Evolutionary conservation across 1,140 invertebrate species (phyloP).

Genomic region (Sminthurides bifidus): DNA sequence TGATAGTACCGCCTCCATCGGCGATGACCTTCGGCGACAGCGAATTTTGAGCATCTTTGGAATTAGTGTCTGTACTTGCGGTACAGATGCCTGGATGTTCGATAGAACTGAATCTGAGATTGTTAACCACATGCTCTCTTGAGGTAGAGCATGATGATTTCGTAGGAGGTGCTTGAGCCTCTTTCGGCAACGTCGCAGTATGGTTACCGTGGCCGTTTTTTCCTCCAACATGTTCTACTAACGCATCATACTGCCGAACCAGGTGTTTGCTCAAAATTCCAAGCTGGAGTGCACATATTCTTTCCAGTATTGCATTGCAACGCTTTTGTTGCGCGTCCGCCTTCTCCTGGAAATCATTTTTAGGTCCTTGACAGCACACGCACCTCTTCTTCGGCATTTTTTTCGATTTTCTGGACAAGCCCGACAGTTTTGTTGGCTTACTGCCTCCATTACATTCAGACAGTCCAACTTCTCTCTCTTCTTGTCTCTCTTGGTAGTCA

Average conservation of each 20-base stretch:
- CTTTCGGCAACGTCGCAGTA: neutral
- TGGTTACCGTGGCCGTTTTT: neutral
- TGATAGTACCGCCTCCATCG: too few relatives aligned
- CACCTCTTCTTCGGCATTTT: neutral
- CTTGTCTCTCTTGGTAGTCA: neutral
- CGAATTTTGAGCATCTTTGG: neutral
- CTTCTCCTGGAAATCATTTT: neutral
- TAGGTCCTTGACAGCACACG: conserved; percentile 4
- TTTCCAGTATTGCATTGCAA: conserved; percentile 1
- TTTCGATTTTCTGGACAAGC: neutral
- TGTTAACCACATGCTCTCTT: neutral
- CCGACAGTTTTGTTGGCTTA: neutral
- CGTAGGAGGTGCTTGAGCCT: neutral
- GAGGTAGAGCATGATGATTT: neutral
- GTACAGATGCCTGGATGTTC: neutral
- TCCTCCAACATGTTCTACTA: neutral
- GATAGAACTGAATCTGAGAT: neutral
- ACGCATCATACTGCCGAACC: conserved; percentile 1
- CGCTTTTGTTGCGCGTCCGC: neutral
- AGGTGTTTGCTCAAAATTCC: conserved; percentile 1
- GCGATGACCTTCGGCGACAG: too few relatives aligned
- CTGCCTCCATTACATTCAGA: too few relatives aligned
- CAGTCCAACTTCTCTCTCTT: too few relatives aligned
- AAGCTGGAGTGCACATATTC: conserved; percentile 4
- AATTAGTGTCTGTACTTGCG: neutral